phyloP scores from a whole-genome alignment of 2,797 vertebrate species.

The Arvicola amphibius region DNA sequence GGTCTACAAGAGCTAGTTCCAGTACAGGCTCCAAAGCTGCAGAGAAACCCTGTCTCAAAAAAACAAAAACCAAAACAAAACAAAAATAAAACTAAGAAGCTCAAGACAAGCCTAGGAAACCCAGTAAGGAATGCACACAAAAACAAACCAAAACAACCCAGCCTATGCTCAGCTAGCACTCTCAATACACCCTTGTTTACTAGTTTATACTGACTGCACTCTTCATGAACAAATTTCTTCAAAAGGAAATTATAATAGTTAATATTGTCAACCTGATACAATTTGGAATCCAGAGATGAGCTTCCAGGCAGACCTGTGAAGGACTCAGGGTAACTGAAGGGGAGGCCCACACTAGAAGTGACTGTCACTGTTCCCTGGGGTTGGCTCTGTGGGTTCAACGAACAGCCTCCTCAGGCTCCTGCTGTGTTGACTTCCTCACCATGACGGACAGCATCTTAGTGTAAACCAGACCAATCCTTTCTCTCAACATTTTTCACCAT shows the following conservation, averaged over 20 bases:
- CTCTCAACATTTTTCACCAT: background rate
- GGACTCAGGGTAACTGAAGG: background rate
- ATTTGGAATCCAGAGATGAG: background rate
- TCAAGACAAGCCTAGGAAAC: background rate
- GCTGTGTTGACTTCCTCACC: background rate
- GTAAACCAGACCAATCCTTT: background rate
- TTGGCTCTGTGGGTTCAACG: background rate
- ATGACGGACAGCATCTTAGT: background rate
- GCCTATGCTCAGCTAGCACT: background rate
- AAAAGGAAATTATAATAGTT: background rate
- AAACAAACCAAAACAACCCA: too few relatives aligned
- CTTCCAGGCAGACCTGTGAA: background rate
- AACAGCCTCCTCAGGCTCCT: background rate
- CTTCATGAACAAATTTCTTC: slow-evolving; percentile 45
- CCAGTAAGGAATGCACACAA: background rate
- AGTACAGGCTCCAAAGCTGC: too few relatives aligned
- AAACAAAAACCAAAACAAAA: too few relatives aligned
- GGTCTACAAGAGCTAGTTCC: too few relatives aligned
- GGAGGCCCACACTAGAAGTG: background rate
- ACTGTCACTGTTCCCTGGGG: background rate
- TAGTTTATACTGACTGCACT: background rate
- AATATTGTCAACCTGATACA: background rate
- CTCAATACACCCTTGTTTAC: background rate
- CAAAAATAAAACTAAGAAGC: background rate
- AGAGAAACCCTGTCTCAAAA: too few relatives aligned